These are phyloP conservation scores for Nezara viridula DNA, from an alignment of 2,888 invertebrate genomes.

Conservation along the genomic window DNA sequence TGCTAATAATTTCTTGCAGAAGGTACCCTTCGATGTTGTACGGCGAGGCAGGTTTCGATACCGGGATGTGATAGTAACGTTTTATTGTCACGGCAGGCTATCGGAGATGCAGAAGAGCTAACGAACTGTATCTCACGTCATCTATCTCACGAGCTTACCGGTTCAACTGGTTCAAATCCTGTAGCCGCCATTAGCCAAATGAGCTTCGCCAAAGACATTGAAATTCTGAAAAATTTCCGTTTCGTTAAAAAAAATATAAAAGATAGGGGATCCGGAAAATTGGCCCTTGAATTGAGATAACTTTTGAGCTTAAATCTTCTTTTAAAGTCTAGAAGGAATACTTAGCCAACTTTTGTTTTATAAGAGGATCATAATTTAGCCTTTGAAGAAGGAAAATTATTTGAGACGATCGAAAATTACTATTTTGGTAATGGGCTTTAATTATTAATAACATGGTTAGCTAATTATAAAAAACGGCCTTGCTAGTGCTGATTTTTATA, in stretches of 20 bases:
- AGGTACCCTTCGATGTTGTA: background rate
- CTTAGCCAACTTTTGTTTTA: background rate
- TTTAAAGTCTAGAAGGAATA: background rate
- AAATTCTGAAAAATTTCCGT: background rate
- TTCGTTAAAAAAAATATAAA: background rate
- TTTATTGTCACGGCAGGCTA: constrained; percentile 24
- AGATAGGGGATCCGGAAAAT: background rate
- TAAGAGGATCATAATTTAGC: background rate
- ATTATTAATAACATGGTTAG: background rate
- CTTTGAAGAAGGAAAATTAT: background rate
- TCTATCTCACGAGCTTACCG: constrained; percentile 19
- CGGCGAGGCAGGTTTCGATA: background rate
- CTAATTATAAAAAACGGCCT: background rate
- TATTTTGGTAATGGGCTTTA: background rate
- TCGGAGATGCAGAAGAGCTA: background rate
- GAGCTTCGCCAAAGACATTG: background rate
- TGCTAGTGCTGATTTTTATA: too few relatives aligned
- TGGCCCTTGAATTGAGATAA: background rate
- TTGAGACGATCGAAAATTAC: background rate
- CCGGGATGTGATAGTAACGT: background rate
- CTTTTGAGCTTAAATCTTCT: background rate
- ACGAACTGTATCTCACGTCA: constrained; percentile 39
- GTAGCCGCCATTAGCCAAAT: background rate
- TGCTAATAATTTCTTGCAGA: background rate
- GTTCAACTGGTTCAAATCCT: background rate